Conservation (phyloP, 2,113 vertebrate species). For the Heterochromis multidens region DNA sequence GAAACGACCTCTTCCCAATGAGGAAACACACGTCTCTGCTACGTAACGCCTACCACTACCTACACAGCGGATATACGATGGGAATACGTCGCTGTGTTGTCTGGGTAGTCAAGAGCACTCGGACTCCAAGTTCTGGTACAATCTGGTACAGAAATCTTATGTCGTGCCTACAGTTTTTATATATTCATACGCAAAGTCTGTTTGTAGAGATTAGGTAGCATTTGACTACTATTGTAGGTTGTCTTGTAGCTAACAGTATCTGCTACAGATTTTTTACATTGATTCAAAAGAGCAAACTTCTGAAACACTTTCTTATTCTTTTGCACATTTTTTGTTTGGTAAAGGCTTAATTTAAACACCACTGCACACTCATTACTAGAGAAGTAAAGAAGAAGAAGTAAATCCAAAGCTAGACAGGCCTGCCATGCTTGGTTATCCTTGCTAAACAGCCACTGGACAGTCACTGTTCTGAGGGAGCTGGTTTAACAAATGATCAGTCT, state of each 20-base stretch:
- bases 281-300: not conserved
- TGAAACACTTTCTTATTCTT: not conserved
- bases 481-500: conserved; percentile 8
- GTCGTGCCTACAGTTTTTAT: not conserved
- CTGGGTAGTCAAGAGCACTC: not conserved
- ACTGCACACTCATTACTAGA: not conserved
- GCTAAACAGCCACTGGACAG: not conserved
- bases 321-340: not conserved
- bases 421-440: not conserved
- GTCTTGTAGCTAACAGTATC: not conserved
- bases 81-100: too few species aligned
- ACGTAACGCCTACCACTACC: too few species aligned
- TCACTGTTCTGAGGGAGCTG: not conserved
- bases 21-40: too few species aligned
- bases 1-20: too few species aligned
- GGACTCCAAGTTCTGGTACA: too few species aligned
- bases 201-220: not conserved
- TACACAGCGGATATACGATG: too few species aligned
- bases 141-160: not conserved
- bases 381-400: not conserved
- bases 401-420: not conserved
- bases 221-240: not conserved
- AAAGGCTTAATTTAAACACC: not conserved
- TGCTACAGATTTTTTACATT: not conserved
- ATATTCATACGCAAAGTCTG: not conserved